phyloP scores from a whole-genome alignment of 37 sponge, comb jelly and placozoan species.

The Aphrocallistes beatrix region DNA sequence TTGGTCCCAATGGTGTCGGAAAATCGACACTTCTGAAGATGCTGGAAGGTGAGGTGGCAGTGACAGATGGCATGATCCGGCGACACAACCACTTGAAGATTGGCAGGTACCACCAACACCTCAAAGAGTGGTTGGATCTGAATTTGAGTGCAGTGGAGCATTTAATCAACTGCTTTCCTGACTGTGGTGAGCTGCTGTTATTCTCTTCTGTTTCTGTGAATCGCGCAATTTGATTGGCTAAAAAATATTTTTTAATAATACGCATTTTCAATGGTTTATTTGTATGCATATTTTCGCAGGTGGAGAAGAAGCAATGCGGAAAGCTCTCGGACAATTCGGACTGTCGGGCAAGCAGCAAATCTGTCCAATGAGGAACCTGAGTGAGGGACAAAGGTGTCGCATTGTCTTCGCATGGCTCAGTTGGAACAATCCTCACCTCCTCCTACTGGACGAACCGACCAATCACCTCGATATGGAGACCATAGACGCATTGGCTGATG shows the following conservation, averaged over 20 bases:
- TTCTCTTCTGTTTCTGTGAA: neutral
- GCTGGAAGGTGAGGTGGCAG: conserved; percentile 72
- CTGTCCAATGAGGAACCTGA: conserved; percentile 77
- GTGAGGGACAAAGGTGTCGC: conserved; percentile 85
- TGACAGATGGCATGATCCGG: conserved; percentile 68
- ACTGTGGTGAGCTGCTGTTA: conserved; percentile 43
- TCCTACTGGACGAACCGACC: conserved; percentile 89
- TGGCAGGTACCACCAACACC: conserved; percentile 84
- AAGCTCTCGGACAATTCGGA: conserved; percentile 68
- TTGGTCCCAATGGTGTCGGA: conserved; percentile 92
- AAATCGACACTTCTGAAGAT: conserved; percentile 86
- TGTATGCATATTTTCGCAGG: neutral
- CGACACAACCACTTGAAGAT: conserved; percentile 68
- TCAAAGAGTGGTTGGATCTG: conserved; percentile 70
- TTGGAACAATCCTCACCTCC: conserved; percentile 65
- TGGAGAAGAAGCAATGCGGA: conserved; percentile 70
- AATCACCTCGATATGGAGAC: conserved; percentile 95
- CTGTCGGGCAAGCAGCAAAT: conserved; percentile 85
- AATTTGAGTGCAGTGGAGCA: conserved; percentile 47
- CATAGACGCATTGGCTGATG: conserved; percentile 81
- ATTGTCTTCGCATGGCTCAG: conserved; percentile 88
- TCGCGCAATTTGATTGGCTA: neutral
- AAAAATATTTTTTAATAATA: neutral
- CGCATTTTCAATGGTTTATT: no score
- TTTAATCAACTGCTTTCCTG: conserved; percentile 84